Conservation (phyloP, 2,888 invertebrate genomes). For the Orgyia antiqua region DNA sequence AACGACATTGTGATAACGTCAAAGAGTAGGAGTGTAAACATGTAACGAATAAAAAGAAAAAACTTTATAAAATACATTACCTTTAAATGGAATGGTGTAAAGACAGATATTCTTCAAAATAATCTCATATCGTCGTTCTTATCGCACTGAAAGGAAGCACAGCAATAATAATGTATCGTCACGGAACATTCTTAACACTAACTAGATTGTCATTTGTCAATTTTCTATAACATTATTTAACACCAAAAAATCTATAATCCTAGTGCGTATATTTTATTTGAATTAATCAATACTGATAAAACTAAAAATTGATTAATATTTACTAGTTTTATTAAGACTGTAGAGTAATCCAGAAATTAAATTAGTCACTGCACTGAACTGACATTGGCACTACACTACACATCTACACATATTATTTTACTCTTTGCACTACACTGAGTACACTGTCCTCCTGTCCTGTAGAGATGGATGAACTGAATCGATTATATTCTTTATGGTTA, state of each 20-base stretch:
- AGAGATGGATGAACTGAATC: too few species aligned
- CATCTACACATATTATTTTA: too few species aligned
- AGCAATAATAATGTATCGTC: slow-evolving; percentile 49
- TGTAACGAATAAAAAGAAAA: slow-evolving; percentile 1
- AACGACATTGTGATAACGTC: slow-evolving; percentile 6
- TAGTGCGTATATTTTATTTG: background rate
- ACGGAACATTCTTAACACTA: slow-evolving; percentile 23
- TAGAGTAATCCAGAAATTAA: slow-evolving; percentile 19
- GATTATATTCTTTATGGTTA: too few species aligned
- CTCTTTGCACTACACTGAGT: too few species aligned
- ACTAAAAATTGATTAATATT: background rate
- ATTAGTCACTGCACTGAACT: slow-evolving; percentile 33
- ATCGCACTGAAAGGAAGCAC: slow-evolving; percentile 63
- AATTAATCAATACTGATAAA: background rate
- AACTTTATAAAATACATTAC: slow-evolving; percentile 11
- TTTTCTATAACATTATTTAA: too few species aligned
- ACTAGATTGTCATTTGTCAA: slow-evolving; percentile 5
- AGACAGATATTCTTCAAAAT: slow-evolving; percentile 42
- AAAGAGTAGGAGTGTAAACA: too few species aligned
- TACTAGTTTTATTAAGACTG: background rate
- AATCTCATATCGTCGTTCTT: slow-evolving; percentile 61
- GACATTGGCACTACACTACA: too few species aligned
- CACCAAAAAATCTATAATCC: too few species aligned
- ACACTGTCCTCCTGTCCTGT: too few species aligned
- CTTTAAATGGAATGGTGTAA: slow-evolving; percentile 23